Conservation (phyloP, 2,113 vertebrate species). For the Trichechus manatus region DNA sequence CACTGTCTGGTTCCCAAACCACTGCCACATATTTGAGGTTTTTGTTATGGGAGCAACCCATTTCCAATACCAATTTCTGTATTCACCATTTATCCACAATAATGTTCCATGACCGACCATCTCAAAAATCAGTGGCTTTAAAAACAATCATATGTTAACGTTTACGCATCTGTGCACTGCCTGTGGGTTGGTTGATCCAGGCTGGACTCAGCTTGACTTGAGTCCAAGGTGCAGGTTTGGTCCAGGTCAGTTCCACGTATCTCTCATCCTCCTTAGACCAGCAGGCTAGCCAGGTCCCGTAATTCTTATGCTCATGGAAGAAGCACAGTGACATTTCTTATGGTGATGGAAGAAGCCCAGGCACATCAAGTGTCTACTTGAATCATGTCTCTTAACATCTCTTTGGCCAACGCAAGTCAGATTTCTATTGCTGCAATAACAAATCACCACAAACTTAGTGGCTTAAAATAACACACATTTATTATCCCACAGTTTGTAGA, state of each 20-base stretch:
- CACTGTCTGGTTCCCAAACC: neutral
- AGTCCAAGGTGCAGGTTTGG: neutral
- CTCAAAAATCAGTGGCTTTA: conserved; percentile 2
- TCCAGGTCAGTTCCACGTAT: neutral
- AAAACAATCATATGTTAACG: neutral
- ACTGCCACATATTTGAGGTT: neutral
- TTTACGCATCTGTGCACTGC: neutral
- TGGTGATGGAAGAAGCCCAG: neutral
- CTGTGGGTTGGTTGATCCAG: neutral
- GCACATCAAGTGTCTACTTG: neutral
- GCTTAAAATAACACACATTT: neutral
- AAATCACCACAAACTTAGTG: neutral
- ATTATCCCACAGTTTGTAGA: neutral
- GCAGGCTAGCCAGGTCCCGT: neutral
- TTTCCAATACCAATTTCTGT: neutral
- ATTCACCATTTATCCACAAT: neutral
- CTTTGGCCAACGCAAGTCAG: neutral
- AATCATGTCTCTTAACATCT: neutral
- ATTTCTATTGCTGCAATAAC: neutral
- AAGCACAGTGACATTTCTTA: neutral
- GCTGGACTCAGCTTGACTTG: neutral
- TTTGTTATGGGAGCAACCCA: neutral
- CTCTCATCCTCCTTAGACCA: neutral
- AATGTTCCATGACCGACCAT: neutral
- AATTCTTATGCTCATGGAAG: neutral